phyloP scores from a whole-genome alignment of 1,140 invertebrate species.

The Drosophila navojoa region DNA sequence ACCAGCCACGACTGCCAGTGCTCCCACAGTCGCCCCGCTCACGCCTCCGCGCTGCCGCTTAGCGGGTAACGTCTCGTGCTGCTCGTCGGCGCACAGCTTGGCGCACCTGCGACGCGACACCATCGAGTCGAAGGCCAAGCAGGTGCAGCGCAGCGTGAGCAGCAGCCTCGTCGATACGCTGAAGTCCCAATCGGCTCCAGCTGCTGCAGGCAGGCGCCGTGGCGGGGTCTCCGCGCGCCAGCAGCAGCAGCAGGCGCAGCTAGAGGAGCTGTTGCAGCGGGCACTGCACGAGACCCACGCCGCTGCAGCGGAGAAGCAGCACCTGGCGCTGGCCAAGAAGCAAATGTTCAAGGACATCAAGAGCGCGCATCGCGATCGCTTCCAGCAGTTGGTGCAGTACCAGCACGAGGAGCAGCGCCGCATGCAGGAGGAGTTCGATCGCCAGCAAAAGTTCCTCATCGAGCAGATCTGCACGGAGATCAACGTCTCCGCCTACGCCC shows the following conservation, averaged over 20 bases:
- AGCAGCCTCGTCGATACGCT: constrained; percentile 9
- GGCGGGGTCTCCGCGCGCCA: too few relatives aligned
- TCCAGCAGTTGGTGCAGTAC: constrained; percentile 80
- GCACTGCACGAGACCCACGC: constrained; percentile 36
- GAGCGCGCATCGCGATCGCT: constrained; percentile 78
- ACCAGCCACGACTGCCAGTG: neutral
- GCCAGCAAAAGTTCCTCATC: constrained; percentile 67
- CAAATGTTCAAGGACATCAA: constrained; percentile 63
- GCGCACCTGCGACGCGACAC: constrained; percentile 61
- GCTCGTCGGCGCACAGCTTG: constrained; percentile 9
- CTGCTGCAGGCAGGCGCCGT: constrained; percentile 18
- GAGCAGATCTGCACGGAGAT: constrained; percentile 70
- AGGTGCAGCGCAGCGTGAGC: constrained; percentile 52
- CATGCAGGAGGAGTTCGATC: constrained; percentile 69
- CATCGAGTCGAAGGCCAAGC: constrained; percentile 74
- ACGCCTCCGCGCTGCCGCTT: constrained; percentile 15
- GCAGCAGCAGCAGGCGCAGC: constrained; percentile 19
- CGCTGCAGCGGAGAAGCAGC: constrained; percentile 6
- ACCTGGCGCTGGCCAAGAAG: constrained; percentile 23
- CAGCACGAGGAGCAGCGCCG: constrained; percentile 73
- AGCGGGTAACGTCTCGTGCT: neutral
- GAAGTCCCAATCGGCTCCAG: neutral
- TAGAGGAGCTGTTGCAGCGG: constrained; percentile 52
- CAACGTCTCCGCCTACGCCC: constrained; percentile 37
- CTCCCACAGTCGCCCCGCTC: neutral